phyloP scores from a whole-genome alignment of 2,113 vertebrate genomes.

The Nesogale talazaci region DNA sequence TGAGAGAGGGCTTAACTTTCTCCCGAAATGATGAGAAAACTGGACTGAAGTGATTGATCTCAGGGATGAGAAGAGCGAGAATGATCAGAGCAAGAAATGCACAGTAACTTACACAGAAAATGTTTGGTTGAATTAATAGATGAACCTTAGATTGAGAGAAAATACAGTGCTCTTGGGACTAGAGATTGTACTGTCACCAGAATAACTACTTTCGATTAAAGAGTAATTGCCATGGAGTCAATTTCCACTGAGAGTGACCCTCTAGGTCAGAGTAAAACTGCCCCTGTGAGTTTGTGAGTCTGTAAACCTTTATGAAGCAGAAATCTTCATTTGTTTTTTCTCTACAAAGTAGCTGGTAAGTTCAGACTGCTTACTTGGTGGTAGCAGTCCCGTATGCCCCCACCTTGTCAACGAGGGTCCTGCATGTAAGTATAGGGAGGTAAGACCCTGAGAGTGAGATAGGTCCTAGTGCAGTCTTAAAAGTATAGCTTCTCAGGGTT shows the following conservation, averaged over 20 bases:
- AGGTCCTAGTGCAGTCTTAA: neutral
- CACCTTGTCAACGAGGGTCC: no score
- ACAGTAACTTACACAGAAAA: neutral
- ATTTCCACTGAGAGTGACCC: no score
- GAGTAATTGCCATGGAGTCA: no score
- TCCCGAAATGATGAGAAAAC: neutral
- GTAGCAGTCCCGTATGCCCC: no score
- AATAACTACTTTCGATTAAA: neutral
- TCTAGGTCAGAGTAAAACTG: no score
- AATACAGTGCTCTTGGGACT: neutral
- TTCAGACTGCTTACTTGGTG: no score
- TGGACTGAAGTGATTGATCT: neutral
- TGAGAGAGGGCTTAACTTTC: neutral
- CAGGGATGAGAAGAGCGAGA: no score
- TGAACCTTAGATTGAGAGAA: neutral
- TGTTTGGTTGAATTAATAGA: neutral
- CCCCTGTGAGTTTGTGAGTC: no score
- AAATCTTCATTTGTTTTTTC: no score
- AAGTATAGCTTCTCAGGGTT: neutral
- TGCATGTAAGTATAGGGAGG: no score
- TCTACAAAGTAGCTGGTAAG: no score
- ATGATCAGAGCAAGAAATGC: neutral
- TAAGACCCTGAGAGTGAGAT: neutral
- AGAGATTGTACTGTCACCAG: neutral
- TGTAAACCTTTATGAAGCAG: no score